phyloP scores from a whole-genome alignment of 1,140 invertebrate species.

The Pseudachorutes palmiensis region DNA sequence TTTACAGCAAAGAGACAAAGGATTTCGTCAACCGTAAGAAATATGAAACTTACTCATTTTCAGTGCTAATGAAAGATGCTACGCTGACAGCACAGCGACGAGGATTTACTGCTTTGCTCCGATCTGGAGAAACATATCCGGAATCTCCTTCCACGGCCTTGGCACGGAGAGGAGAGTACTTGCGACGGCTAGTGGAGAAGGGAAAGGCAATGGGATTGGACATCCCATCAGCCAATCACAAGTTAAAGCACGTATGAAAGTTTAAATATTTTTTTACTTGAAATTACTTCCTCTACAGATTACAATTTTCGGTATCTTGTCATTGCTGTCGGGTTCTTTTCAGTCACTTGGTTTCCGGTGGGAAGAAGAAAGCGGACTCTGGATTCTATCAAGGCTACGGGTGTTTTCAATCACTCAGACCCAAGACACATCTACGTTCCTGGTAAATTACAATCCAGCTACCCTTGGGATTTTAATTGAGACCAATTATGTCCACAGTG shows the following conservation, averaged over 20 bases:
- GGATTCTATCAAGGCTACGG: background rate
- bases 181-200: background rate
- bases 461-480: background rate
- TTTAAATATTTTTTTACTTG: too few species aligned
- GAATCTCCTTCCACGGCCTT: background rate
- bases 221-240: background rate
- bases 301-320: background rate
- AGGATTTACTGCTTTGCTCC: background rate
- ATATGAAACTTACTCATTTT: background rate
- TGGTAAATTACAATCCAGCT: background rate
- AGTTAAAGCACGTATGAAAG: background rate
- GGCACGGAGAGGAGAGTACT: background rate
- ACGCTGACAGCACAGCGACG: background rate
- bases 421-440: background rate
- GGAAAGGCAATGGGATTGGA: background rate
- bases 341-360: background rate
- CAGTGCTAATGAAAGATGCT: background rate
- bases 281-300: background rate
- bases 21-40: constrained; percentile 3
- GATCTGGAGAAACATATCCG: background rate
- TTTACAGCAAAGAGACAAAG: constrained; percentile 6
- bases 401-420: background rate
- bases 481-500: background rate
- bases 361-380: background rate
- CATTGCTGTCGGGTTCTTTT: too few species aligned